These are phyloP conservation scores for Rotaria magnacalcarata DNA, from an alignment of 2,888 invertebrate species.

Conservation along the genomic window DNA sequence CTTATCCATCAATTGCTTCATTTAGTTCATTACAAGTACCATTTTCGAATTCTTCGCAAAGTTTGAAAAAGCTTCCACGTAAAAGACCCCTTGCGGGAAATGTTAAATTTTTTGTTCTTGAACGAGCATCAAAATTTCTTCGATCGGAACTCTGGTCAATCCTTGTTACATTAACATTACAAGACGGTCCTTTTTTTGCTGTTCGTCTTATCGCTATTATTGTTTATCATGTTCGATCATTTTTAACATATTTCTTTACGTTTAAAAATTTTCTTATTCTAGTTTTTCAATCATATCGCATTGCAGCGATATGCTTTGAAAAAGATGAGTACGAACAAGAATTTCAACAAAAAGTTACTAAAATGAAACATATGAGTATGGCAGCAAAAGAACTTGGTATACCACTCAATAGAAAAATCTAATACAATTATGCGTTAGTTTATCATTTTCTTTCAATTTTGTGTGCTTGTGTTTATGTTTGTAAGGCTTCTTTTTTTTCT, in stretches of 20 bases:
- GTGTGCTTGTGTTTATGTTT: too few relatives aligned
- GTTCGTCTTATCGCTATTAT: slow-evolving; percentile 11
- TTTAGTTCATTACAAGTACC: neutral
- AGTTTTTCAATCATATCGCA: slow-evolving; percentile 28
- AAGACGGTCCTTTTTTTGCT: slow-evolving; percentile 25
- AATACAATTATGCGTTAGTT: neutral
- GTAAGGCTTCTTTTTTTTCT: too few relatives aligned
- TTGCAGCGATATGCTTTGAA: slow-evolving; percentile 21
- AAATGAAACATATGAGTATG: slow-evolving; percentile 3
- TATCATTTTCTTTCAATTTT: too few relatives aligned
- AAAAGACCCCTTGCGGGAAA: neutral
- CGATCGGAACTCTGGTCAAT: slow-evolving; percentile 6
- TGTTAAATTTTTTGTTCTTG: neutral
- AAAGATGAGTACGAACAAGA: slow-evolving; percentile 18
- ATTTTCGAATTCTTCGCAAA: neutral
- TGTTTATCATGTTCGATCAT: neutral
- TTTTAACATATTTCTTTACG: slow-evolving; percentile 28
- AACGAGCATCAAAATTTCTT: slow-evolving; percentile 10
- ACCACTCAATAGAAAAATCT: neutral
- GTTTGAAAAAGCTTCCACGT: neutral
- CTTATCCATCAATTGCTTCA: neutral
- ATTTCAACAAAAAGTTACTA: neutral
- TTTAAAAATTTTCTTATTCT: slow-evolving; percentile 30
- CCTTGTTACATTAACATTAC: neutral
- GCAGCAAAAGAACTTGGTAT: slow-evolving; percentile 5